phyloP scores from a whole-genome alignment of 1,140 invertebrate species.

The Ridgeia piscesae region DNA sequence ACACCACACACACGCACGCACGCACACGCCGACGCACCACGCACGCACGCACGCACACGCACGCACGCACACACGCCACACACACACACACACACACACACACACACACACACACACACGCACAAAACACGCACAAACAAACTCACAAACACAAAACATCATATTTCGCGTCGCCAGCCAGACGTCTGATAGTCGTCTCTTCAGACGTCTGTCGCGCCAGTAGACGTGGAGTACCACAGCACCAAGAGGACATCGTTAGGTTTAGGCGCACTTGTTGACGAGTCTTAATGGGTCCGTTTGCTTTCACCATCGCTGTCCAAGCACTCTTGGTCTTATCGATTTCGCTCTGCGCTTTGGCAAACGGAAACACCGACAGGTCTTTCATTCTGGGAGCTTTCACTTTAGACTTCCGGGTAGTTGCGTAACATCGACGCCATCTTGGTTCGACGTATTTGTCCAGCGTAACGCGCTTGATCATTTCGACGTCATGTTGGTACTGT shows the following conservation, averaged over 20 bases:
- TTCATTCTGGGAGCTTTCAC: neutral
- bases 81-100: too few relatives aligned
- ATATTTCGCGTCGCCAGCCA: neutral
- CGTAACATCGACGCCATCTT: neutral
- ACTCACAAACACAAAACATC: too few relatives aligned
- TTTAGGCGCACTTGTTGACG: neutral
- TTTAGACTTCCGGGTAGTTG: neutral
- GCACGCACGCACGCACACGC: too few relatives aligned
- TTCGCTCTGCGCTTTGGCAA: neutral
- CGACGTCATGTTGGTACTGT: too few relatives aligned
- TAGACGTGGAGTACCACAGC: too few relatives aligned
- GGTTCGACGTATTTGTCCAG: neutral
- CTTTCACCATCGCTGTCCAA: neutral
- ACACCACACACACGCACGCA: too few relatives aligned
- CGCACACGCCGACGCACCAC: too few relatives aligned
- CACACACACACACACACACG: too few relatives aligned
- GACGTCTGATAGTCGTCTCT: neutral
- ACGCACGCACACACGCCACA: too few relatives aligned
- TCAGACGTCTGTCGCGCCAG: too few relatives aligned
- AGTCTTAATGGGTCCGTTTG: neutral
- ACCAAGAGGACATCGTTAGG: too few relatives aligned
- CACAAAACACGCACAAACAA: too few relatives aligned
- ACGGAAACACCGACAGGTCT: neutral
- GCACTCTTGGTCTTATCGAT: neutral
- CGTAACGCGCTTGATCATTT: neutral